Conservation (phyloP, 2,113 vertebrate genomes). For the Delphinapterus leucas region DNA sequence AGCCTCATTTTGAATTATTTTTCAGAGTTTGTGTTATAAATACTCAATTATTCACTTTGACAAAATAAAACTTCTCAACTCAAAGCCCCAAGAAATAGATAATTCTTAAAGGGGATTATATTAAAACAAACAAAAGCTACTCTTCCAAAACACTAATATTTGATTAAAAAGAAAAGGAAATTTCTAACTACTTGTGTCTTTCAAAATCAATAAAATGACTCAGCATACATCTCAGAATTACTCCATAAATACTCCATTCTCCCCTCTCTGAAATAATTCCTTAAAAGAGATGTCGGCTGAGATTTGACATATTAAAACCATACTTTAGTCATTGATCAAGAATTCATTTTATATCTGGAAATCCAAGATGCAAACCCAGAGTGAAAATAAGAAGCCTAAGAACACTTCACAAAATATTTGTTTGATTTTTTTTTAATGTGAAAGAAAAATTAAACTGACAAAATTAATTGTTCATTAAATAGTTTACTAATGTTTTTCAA, state of each 20-base stretch:
- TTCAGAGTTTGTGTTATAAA: not conserved
- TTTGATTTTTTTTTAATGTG: slow-evolving; percentile 59
- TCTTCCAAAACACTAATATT: not conserved
- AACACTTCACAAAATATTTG: slow-evolving; percentile 62
- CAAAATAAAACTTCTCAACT: slow-evolving; percentile 13
- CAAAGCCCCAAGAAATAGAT: not conserved
- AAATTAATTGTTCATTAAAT: slow-evolving; percentile 27
- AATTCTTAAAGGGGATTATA: slow-evolving; percentile 56
- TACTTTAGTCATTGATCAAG: slow-evolving; percentile 47
- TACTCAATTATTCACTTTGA: not conserved
- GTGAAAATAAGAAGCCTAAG: slow-evolving; percentile 55
- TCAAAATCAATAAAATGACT: slow-evolving; percentile 36
- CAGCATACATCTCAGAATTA: not conserved
- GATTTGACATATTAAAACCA: slow-evolving; percentile 73
- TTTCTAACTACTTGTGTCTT: not conserved
- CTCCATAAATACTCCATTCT: not conserved
- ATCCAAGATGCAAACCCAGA: slow-evolving; percentile 61
- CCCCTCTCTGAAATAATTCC: slow-evolving; percentile 57
- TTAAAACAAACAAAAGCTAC: not conserved
- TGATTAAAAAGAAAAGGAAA: not conserved
- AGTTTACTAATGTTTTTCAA: slow-evolving; percentile 17
- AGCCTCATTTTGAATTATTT: not conserved
- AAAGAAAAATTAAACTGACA: slow-evolving; percentile 58
- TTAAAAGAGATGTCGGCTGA: slow-evolving; percentile 65
- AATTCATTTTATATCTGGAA: slow-evolving; percentile 63